A percentile compares a stretch with the other conserved stretches of the same genome.
Evolutionary conservation across 2,888 invertebrate genomes (phyloP).

Genomic region (Cylindroiulus punctatus): DNA sequence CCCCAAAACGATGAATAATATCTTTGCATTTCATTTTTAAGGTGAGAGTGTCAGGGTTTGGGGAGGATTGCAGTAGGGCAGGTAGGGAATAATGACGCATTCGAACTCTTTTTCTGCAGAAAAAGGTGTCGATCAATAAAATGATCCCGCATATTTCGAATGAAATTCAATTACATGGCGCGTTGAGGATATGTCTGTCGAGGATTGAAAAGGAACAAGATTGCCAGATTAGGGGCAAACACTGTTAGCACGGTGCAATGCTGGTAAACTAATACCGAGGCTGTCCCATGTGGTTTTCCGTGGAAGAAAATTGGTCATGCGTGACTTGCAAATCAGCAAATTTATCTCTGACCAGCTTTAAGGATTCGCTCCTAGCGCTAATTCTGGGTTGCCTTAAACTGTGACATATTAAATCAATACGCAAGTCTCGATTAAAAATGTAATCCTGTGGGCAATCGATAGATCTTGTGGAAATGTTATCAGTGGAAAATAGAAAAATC

Average conservation of each 20-base stretch:
- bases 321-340: neutral
- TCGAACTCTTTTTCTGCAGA: neutral
- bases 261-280: neutral
- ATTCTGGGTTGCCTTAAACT: no score
- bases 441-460: no score
- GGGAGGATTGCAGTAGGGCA: neutral
- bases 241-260: neutral
- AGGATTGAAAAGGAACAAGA: neutral
- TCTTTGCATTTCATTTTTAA: neutral
- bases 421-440: no score
- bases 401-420: no score
- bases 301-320: neutral
- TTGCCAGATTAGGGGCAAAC: slow-evolving; percentile 1
- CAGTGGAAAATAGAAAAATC: no score
- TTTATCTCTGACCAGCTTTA: neutral
- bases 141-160: neutral
- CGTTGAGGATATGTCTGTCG: neutral
- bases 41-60: no score
- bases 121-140: neutral
- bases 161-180: neutral
- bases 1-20: neutral
- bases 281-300: neutral
- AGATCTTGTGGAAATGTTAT: no score
- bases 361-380: no score
- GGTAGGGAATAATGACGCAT: neutral